Conservation (phyloP, 2,888 invertebrate genomes). For the Drosophila niveifrons region DNA sequence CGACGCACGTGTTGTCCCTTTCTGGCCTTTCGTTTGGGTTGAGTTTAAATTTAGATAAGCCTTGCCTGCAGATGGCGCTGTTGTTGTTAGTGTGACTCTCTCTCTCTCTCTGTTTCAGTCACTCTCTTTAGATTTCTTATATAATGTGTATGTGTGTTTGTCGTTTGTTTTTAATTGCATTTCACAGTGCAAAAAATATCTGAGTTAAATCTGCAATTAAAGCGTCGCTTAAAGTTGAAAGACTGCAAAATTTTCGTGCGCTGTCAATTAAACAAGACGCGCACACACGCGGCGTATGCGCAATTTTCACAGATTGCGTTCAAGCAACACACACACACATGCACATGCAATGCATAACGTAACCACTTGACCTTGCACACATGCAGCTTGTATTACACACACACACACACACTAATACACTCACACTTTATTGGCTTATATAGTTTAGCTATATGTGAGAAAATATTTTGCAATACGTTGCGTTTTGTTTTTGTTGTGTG, state of each 20-base stretch:
- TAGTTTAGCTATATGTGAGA: constrained; percentile 25
- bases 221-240: constrained; percentile 36
- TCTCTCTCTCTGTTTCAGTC: not conserved
- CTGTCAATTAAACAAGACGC: constrained; percentile 62
- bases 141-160: constrained; percentile 27
- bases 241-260: constrained; percentile 37
- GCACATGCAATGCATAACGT: constrained; percentile 39
- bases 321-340: constrained; percentile 22
- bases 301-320: constrained; percentile 44
- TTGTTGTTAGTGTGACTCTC: constrained; percentile 26
- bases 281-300: constrained; percentile 49
- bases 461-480: constrained; percentile 51
- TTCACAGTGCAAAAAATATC: constrained; percentile 23
- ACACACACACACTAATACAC: constrained; percentile 16
- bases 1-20: constrained; percentile 15
- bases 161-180: constrained; percentile 36
- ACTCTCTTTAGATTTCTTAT: constrained; percentile 21
- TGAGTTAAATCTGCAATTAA: constrained; percentile 50
- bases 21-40: constrained; percentile 30
- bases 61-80: constrained; percentile 29
- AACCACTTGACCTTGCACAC: constrained; percentile 79
- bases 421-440: constrained; percentile 59
- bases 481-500: constrained; percentile 26
- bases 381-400: constrained; percentile 54
- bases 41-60: constrained; percentile 53